phyloP scores from a whole-genome alignment of 37 sponge, comb jelly and placozoan genomes.

The Ianthella basta region DNA sequence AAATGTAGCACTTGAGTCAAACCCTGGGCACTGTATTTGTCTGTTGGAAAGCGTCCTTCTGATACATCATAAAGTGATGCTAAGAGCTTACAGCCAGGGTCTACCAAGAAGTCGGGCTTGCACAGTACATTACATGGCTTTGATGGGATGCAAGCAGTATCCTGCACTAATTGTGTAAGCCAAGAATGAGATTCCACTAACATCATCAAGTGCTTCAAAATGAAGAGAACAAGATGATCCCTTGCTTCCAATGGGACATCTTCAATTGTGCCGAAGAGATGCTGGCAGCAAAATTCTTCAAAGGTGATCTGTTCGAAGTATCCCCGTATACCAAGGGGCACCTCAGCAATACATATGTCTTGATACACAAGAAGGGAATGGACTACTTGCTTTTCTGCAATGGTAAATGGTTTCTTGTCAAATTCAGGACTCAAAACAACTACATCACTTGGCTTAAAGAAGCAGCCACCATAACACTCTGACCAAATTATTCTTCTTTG shows the following conservation, averaged over 20 bases:
- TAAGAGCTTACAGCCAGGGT: constrained; percentile 10
- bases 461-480: constrained; percentile 40
- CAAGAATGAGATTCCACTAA: constrained; percentile 22
- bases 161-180: constrained; percentile 33
- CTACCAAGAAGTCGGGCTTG: constrained; percentile 36
- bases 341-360: neutral
- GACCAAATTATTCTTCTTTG: neutral
- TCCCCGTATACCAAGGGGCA: neutral
- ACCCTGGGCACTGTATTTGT: neutral
- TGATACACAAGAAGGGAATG: neutral
- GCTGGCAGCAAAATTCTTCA: neutral
- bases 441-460: constrained; percentile 44
- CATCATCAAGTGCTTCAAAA: constrained; percentile 15
- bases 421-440: constrained; percentile 10
- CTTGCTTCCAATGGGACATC: neutral
- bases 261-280: constrained; percentile 36
- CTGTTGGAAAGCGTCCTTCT: constrained; percentile 62
- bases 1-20: neutral
- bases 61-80: constrained; percentile 20
- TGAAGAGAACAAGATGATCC: constrained; percentile 37
- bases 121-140: neutral
- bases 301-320: neutral
- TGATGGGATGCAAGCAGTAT: constrained; percentile 40
- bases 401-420: neutral
- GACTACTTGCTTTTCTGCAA: neutral